A percentile compares a stretch with the other conserved stretches of the same genome.
phyloP scores from a whole-genome alignment of 2,113 vertebrate species.

The Leptocoma aspasia region DNA sequence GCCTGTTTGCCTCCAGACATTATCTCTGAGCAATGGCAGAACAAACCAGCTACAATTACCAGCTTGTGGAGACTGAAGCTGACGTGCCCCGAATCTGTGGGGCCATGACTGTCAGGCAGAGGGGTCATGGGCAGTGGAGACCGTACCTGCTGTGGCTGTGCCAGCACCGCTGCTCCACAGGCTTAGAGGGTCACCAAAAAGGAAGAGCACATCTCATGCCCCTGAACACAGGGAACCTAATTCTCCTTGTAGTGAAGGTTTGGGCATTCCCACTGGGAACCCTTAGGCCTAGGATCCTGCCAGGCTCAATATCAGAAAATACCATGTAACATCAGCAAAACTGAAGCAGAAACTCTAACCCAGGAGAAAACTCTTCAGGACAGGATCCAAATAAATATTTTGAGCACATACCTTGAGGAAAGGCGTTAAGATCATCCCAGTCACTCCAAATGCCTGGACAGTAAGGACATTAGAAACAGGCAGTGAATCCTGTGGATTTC shows the following conservation, averaged over 20 bases:
- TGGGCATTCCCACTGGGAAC: not conserved
- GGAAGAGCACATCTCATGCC: not conserved
- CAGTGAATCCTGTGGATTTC: not conserved
- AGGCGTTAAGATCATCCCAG: not conserved
- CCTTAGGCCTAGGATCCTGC: not conserved
- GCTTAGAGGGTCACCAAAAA: not conserved
- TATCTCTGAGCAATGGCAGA: not conserved
- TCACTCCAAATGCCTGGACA: not conserved
- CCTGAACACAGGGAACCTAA: not conserved
- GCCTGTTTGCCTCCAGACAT: not conserved
- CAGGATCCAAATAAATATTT: not conserved
- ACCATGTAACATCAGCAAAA: not conserved
- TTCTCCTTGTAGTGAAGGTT: not conserved
- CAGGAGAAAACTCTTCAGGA: not conserved
- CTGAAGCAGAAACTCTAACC: not conserved
- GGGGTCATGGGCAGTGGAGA: not conserved
- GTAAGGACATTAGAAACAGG: not conserved
- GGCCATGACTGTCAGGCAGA: not conserved
- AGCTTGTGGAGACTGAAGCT: not conserved
- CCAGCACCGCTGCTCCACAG: accelerated
- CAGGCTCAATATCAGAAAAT: not conserved
- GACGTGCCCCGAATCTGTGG: accelerated
- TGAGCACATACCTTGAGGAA: not conserved
- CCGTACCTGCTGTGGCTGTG: accelerated
- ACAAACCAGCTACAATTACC: not conserved